Evolutionary conservation across 2,888 invertebrate species (phyloP).

Genomic region (Synergus gifuensis): DNA sequence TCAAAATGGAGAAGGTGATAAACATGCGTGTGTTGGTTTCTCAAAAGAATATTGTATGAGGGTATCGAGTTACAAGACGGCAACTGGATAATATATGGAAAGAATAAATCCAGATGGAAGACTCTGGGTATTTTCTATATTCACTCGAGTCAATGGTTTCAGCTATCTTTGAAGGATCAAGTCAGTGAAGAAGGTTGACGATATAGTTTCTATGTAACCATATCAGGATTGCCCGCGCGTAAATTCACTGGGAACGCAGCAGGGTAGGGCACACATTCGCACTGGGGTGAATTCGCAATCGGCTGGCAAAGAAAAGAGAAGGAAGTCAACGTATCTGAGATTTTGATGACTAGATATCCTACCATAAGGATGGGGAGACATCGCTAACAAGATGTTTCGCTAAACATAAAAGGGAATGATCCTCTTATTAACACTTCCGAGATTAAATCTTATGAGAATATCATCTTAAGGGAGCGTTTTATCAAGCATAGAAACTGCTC

Average conservation of each 20-base stretch:
- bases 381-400: constrained; percentile 4
- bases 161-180: constrained; percentile 54
- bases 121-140: constrained; percentile 49
- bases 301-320: not conserved
- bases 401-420: constrained; percentile 3
- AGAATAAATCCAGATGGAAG: constrained; percentile 60
- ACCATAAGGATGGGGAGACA: not conserved
- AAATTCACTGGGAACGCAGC: not conserved
- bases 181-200: constrained; percentile 27
- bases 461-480: not conserved
- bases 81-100: constrained; percentile 58
- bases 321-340: not conserved
- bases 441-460: not conserved
- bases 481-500: not conserved
- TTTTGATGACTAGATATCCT: not conserved
- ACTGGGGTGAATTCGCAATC: constrained; percentile 19
- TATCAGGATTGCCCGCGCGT: not conserved
- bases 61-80: constrained; percentile 60
- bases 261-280: not conserved
- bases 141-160: constrained; percentile 54
- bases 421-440: not conserved
- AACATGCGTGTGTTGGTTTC: not conserved
- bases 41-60: constrained; percentile 20
- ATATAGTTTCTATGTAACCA: constrained; percentile 23
- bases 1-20: not conserved